Percentiles rank a stretch among this genome's conserved stretches.
Conservation (phyloP, 2,797 vertebrate species). For the Choloepus didactylus region DNA sequence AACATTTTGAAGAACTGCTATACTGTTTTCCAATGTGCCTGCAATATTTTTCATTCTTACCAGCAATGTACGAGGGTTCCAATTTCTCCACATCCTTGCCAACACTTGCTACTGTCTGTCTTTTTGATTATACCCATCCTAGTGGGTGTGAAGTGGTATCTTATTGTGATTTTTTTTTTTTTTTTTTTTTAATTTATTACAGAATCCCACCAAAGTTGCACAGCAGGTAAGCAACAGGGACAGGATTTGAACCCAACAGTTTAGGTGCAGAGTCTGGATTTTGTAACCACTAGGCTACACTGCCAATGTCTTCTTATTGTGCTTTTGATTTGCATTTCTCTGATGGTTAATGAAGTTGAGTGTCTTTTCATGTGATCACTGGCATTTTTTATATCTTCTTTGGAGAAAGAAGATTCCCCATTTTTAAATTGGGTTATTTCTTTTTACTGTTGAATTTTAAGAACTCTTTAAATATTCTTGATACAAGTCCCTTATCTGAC, state of each 20-base stretch:
- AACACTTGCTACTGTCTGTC: background rate
- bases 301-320: background rate
- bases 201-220: too few species aligned
- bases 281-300: too few species aligned
- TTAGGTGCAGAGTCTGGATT: too few species aligned
- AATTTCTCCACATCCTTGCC: background rate
- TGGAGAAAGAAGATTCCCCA: background rate
- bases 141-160: background rate
- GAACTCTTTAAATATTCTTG: background rate
- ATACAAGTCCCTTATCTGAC: too few species aligned
- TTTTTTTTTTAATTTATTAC: too few species aligned
- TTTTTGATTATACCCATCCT: background rate
- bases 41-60: background rate
- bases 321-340: conserved; percentile 23
- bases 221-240: too few species aligned
- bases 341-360: background rate
- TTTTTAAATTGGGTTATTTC: background rate
- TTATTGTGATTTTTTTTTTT: too few species aligned
- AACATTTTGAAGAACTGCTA: background rate
- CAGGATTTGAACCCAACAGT: too few species aligned
- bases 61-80: background rate
- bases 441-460: conserved; percentile 18
- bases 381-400: background rate
- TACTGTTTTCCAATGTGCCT: background rate
- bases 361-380: conserved; percentile 27